Percentiles rank a stretch among this genome's conserved stretches.
These are phyloP conservation scores for Sarcoramphus papa DNA, from an alignment of 2,797 vertebrate species.

Conservation along the genomic window DNA sequence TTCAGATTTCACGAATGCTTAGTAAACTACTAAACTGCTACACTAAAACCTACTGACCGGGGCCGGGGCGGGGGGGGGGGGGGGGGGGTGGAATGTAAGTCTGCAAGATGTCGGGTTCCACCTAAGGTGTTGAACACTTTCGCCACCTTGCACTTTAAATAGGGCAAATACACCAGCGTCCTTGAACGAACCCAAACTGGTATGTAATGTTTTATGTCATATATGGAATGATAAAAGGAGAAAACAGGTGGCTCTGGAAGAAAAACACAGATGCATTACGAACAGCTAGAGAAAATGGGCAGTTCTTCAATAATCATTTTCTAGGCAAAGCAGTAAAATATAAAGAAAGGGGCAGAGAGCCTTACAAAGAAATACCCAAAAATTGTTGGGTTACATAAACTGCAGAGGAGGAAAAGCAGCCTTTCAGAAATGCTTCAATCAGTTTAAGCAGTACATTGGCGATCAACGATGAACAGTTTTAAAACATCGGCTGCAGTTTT, in stretches of 20 bases:
- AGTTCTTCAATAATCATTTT: background rate
- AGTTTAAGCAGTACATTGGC: background rate
- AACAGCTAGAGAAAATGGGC: background rate
- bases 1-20: background rate
- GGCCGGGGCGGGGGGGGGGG: background rate
- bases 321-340: background rate
- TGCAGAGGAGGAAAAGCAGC: background rate
- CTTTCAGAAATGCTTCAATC: background rate
- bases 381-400: background rate
- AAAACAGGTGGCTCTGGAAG: background rate
- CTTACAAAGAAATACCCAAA: background rate
- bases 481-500: background rate
- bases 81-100: background rate
- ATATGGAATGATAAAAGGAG: background rate
- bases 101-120: accelerated
- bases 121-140: background rate
- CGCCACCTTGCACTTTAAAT: background rate
- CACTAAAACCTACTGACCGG: background rate
- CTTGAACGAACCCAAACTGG: background rate
- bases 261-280: background rate
- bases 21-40: background rate
- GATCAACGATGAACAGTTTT: background rate
- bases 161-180: background rate
- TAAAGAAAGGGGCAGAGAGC: background rate
- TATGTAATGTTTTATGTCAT: background rate